A percentile compares a stretch with the other conserved stretches of the same genome.
Evolutionary conservation across 1,140 invertebrate species (phyloP).

Genomic region (Chymomyza costata): DNA sequence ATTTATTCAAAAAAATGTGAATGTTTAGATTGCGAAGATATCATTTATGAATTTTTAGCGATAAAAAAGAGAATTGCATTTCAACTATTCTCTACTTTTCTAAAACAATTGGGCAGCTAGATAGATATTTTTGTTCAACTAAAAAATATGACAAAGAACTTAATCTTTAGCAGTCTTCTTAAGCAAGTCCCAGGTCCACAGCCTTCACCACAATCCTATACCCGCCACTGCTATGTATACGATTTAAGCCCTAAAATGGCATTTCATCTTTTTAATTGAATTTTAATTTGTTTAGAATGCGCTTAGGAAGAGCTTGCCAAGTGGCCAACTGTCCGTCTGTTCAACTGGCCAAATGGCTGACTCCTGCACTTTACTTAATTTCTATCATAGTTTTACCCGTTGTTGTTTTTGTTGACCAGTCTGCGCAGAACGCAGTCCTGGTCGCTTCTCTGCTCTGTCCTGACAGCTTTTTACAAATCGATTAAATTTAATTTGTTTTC

Average conservation of each 20-base stretch:
- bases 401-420: constrained; percentile 9
- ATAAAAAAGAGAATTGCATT: no score
- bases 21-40: no score
- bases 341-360: constrained; percentile 9
- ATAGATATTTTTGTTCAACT: no score
- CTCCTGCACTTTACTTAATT: constrained; percentile 36
- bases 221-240: constrained; percentile 10
- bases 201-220: no score
- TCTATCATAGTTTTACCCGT: constrained; percentile 32
- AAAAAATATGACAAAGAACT: background rate
- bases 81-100: no score
- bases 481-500: constrained; percentile 74
- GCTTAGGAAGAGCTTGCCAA: constrained; percentile 49
- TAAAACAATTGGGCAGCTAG: no score
- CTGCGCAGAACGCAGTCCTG: constrained; percentile 43
- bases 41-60: no score
- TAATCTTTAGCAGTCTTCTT: constrained; percentile 11
- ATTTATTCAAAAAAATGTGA: no score
- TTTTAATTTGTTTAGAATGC: constrained; percentile 75
- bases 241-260: constrained; percentile 58
- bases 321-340: constrained; percentile 32
- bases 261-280: constrained; percentile 75
- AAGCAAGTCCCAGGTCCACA: no score
- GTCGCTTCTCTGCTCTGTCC: background rate
- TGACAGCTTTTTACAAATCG: constrained; percentile 62